These are phyloP conservation scores for Drosophila pseudoananassae DNA, from an alignment of 1,140 invertebrate species.

Conservation along the genomic window DNA sequence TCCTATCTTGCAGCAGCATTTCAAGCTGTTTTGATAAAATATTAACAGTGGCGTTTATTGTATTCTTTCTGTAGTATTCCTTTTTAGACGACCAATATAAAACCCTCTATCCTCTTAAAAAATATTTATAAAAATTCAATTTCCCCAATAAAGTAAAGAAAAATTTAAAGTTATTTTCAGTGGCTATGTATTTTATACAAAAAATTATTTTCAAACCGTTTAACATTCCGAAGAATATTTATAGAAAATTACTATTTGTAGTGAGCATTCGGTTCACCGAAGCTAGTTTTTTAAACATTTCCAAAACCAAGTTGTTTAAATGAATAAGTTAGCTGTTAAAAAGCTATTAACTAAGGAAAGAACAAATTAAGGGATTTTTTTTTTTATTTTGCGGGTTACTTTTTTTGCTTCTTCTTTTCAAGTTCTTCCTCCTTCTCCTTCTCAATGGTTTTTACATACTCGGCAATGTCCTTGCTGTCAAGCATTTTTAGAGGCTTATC, in stretches of 20 bases:
- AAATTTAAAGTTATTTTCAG: slow-evolving; percentile 8
- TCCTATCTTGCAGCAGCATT: too few species aligned
- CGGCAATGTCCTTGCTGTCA: slow-evolving; percentile 94
- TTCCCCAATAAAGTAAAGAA: neutral
- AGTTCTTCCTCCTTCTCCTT: slow-evolving; percentile 99
- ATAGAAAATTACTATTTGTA: slow-evolving; percentile 51
- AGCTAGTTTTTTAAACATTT: slow-evolving; percentile 20
- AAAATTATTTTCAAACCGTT: slow-evolving; percentile 35
- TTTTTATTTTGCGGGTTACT: slow-evolving; percentile 84
- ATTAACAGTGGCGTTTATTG: too few species aligned
- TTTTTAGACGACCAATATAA: neutral
- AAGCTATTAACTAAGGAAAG: neutral
- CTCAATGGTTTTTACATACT: slow-evolving; percentile 97
- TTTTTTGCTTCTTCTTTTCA: slow-evolving; percentile 98
- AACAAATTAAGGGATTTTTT: neutral
- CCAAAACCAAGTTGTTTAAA: slow-evolving; percentile 2
- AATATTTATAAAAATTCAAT: neutral
- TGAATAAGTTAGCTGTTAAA: neutral
- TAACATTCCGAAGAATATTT: slow-evolving; percentile 36
- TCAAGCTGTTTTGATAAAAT: too few species aligned
- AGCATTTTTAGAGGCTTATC: slow-evolving; percentile 94
- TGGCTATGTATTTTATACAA: slow-evolving; percentile 73
- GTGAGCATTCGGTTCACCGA: slow-evolving; percentile 28
- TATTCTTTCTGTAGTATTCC: too few species aligned
- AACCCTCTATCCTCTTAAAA: neutral